These are phyloP conservation scores for Acheta domesticus DNA, from an alignment of 2,888 invertebrate species.

Conservation along the genomic window DNA sequence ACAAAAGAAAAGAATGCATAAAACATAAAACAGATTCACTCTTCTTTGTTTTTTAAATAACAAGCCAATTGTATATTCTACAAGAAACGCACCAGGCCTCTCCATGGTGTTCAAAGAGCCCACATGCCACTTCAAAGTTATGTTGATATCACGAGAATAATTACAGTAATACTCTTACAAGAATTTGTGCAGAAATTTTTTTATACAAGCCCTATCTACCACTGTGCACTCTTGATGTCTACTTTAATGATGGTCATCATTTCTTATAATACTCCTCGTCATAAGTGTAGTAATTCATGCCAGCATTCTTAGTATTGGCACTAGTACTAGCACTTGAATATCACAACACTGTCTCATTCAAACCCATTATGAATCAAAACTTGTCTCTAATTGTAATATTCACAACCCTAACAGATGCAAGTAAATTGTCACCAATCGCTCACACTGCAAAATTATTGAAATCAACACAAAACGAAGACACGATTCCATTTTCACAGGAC, in stretches of 20 bases:
- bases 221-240: slow-evolving; percentile 28
- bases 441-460: not conserved
- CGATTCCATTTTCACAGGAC: not conserved
- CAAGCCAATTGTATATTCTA: not conserved
- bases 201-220: slow-evolving; percentile 31
- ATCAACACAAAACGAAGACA: not conserved
- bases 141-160: not conserved
- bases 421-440: not conserved
- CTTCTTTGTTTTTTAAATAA: not conserved
- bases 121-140: not conserved
- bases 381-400: not conserved
- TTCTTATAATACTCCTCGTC: not conserved
- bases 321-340: not conserved
- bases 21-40: slow-evolving; percentile 7
- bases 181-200: slow-evolving; percentile 28
- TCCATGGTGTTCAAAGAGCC: not conserved
- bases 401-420: not conserved
- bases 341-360: slow-evolving; percentile 1
- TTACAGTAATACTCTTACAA: slow-evolving; percentile 20
- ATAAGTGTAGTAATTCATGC: not conserved
- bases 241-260: slow-evolving; percentile 18
- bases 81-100: not conserved
- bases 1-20: not conserved
- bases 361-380: not conserved
- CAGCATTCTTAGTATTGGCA: not conserved